Conservation (phyloP, 2,797 vertebrate genomes). For the Urocyon cinereoargenteus region DNA sequence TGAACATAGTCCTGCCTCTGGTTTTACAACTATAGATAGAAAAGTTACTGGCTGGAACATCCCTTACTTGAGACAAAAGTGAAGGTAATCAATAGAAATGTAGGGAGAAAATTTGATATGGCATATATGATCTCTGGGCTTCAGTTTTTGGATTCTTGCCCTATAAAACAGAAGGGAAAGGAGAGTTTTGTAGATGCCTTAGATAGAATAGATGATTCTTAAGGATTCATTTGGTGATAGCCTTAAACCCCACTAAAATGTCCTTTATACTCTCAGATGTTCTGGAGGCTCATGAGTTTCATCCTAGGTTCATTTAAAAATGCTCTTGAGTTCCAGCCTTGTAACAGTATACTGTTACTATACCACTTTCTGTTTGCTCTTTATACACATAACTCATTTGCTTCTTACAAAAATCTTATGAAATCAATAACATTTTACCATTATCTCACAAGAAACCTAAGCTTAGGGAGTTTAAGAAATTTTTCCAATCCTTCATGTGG, state of each 20-base stretch:
- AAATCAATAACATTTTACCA: neutral
- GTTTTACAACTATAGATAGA: neutral
- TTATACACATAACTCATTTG: neutral
- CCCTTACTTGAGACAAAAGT: neutral
- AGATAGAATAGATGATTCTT: neutral
- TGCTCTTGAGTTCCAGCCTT: neutral
- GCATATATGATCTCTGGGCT: neutral
- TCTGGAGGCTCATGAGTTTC: neutral
- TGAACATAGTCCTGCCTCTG: neutral
- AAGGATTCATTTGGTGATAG: neutral
- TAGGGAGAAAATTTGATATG: neutral
- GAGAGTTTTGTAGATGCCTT: neutral
- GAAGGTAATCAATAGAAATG: neutral
- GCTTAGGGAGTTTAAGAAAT: neutral
- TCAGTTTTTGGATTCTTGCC: neutral
- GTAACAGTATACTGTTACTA: neutral
- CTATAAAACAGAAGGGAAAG: neutral
- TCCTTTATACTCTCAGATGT: neutral
- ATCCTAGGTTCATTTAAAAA: neutral
- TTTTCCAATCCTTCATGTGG: neutral
- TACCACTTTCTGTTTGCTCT: neutral
- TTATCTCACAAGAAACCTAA: neutral
- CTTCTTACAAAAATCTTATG: neutral
- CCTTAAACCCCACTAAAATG: neutral
- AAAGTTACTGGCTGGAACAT: neutral